A percentile compares a stretch with the other conserved stretches of the same genome.
phyloP scores from a whole-genome alignment of 2,797 vertebrate genomes.

The Liasis olivaceus region DNA sequence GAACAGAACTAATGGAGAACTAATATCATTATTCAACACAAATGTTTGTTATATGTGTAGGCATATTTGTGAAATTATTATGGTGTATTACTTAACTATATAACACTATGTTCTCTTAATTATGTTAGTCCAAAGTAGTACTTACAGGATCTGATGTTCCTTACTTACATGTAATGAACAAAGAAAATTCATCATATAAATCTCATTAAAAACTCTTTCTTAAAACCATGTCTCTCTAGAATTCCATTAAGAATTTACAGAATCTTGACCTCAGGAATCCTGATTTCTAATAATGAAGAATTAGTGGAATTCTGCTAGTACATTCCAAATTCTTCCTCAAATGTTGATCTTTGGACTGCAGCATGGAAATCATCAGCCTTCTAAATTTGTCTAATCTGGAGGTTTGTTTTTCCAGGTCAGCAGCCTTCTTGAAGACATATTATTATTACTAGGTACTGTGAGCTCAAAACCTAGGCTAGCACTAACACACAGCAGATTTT shows the following conservation, averaged over 20 bases:
- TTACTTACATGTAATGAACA: background rate
- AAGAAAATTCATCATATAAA: background rate
- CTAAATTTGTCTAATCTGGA: background rate
- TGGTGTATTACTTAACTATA: slow-evolving; percentile 6
- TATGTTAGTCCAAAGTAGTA: background rate
- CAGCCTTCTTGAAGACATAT: background rate
- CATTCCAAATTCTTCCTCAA: background rate
- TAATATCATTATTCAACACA: background rate
- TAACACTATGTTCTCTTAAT: slow-evolving; percentile 13
- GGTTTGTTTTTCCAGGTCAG: background rate
- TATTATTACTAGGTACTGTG: background rate
- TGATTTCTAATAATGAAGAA: background rate
- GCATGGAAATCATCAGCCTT: background rate
- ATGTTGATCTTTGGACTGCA: background rate
- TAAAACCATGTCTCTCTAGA: background rate
- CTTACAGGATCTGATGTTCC: slow-evolving; percentile 1
- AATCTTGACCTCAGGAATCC: background rate
- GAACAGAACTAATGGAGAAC: background rate
- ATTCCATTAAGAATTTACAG: background rate
- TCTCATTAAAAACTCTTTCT: background rate
- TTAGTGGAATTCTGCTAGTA: background rate
- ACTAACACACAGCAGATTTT: background rate
- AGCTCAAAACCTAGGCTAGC: background rate
- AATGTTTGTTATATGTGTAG: background rate
- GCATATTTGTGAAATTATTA: background rate